Conservation (phyloP, 2,888 invertebrate species). For the Hydrotaea diabolus region DNA sequence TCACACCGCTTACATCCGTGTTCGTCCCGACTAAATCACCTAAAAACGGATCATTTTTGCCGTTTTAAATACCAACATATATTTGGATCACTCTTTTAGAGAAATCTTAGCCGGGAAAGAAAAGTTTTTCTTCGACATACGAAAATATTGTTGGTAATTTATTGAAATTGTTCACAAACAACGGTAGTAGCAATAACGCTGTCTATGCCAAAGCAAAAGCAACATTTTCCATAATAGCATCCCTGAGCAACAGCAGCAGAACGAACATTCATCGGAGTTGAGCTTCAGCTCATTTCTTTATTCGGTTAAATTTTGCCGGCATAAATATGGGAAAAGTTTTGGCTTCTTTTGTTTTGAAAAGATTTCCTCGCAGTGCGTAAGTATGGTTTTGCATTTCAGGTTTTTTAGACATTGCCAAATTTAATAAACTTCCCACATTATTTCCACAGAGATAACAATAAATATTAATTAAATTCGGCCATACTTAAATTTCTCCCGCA, state of each 20-base stretch:
- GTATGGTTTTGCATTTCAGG: not conserved
- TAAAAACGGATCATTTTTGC: too few species aligned
- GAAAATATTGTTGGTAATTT: constrained; percentile 21
- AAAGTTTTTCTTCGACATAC: constrained; percentile 1
- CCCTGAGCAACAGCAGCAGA: not conserved
- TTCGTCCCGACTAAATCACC: too few species aligned
- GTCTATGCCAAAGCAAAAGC: not conserved
- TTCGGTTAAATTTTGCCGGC: not conserved
- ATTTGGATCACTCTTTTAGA: too few species aligned
- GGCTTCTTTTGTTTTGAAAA: not conserved
- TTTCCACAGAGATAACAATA: not conserved
- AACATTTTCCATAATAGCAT: not conserved
- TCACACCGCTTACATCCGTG: too few species aligned
- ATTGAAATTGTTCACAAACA: constrained; percentile 7
- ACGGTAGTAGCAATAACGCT: not conserved
- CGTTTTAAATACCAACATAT: too few species aligned
- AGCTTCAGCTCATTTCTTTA: not conserved
- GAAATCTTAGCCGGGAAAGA: not conserved
- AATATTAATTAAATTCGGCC: constrained; percentile 1
- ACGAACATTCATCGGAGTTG: not conserved
- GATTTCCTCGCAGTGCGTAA: not conserved
- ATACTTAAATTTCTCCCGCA: not conserved
- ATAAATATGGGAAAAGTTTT: not conserved
- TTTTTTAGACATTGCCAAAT: not conserved
- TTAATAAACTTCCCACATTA: not conserved